Evolutionary conservation across 1,140 invertebrate genomes (phyloP).

Genomic region (Hycleus phaleratus): DNA sequence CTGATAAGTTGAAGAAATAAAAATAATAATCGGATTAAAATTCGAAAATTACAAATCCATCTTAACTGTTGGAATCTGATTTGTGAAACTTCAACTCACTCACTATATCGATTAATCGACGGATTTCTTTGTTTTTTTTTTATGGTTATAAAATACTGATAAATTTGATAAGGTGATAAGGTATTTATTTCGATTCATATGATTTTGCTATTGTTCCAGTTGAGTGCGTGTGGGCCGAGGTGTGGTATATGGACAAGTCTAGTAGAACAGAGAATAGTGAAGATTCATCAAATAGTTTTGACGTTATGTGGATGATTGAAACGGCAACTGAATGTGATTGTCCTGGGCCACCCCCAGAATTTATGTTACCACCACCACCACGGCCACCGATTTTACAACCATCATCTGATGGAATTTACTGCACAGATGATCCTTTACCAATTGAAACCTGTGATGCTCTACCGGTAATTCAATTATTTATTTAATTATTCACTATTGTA

Average conservation of each 20-base stretch:
- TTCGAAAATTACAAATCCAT: too few species aligned
- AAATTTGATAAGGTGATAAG: too few species aligned
- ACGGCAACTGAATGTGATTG: constrained; percentile 37
- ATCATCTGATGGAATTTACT: constrained; percentile 33
- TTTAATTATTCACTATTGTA: not conserved
- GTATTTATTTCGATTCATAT: too few species aligned
- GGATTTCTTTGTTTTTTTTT: too few species aligned
- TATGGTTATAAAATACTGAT: too few species aligned
- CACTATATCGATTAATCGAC: too few species aligned
- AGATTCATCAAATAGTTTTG: constrained; percentile 13
- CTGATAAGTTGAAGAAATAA: too few species aligned
- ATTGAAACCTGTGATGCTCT: constrained; percentile 40
- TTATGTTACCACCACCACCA: constrained; percentile 37
- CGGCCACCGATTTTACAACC: constrained; percentile 37
- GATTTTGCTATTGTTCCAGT: too few species aligned
- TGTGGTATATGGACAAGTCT: constrained; percentile 37
- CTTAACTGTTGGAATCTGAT: too few species aligned
- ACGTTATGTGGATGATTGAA: constrained; percentile 39
- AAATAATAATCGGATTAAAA: too few species aligned
- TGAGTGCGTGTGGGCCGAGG: too few species aligned
- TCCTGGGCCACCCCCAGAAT: constrained; percentile 38
- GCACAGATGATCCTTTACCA: constrained; percentile 37
- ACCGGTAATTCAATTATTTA: constrained; percentile 33
- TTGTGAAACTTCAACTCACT: too few species aligned
- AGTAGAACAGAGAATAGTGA: not conserved